Evolutionary conservation across 2,797 vertebrate genomes (phyloP).

Genomic region (Poliocrania exsul): DNA sequence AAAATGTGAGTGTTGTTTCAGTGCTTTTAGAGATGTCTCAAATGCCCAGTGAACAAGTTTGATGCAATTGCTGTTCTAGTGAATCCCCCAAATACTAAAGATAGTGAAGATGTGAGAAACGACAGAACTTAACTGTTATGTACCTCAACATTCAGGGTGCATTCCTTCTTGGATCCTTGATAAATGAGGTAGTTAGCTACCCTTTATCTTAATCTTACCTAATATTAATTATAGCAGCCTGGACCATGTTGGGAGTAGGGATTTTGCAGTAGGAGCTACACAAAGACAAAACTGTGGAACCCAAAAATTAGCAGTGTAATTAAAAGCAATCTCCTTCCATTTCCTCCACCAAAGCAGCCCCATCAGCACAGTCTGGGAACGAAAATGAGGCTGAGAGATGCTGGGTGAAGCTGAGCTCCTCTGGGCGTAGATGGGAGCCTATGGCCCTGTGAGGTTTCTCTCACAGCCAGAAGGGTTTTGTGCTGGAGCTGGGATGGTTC

Average conservation of each 20-base stretch:
- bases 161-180: background rate
- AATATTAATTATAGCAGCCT: background rate
- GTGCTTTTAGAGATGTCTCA: background rate
- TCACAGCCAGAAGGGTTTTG: background rate
- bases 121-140: fast-evolving
- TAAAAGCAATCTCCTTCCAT: background rate
- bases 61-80: background rate
- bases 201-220: background rate
- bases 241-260: background rate
- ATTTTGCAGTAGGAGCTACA: background rate
- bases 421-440: background rate
- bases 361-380: fast-evolving
- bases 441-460: fast-evolving
- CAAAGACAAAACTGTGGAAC: background rate
- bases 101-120: background rate
- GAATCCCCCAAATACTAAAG: background rate
- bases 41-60: background rate
- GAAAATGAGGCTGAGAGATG: background rate
- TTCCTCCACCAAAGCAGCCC: background rate
- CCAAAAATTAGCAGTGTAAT: background rate
- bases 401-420: fast-evolving
- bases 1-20: background rate
- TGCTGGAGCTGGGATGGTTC: background rate
- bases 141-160: background rate
- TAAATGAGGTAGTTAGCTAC: background rate